A percentile compares a stretch with the other conserved stretches of the same genome.
phyloP scores from a whole-genome alignment of 2,888 invertebrate species.

The Tenthredo notha region DNA sequence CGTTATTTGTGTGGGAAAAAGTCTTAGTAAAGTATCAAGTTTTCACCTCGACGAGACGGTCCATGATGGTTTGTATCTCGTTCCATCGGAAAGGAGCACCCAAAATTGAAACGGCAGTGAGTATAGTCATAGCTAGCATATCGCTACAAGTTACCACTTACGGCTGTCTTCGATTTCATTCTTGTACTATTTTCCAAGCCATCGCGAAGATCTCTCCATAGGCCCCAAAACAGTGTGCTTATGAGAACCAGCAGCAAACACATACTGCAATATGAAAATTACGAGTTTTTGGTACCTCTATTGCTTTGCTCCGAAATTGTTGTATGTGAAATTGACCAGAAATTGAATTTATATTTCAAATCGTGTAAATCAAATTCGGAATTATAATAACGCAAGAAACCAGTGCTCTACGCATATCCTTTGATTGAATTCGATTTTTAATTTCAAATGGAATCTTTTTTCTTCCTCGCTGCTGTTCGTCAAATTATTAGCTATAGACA shows the following conservation, averaged over 20 bases:
- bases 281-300: background rate
- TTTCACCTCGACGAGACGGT: conserved; percentile 79
- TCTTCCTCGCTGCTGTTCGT: too few relatives aligned
- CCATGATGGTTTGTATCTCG: conserved; percentile 80
- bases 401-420: background rate
- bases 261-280: conserved; percentile 58
- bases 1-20: background rate
- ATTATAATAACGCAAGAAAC: background rate
- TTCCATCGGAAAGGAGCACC: conserved; percentile 80
- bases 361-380: background rate
- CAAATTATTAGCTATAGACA: background rate
- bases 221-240: conserved; percentile 77
- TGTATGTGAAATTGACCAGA: background rate
- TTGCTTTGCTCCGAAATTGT: background rate
- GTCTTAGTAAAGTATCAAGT: background rate
- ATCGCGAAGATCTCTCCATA: conserved; percentile 80
- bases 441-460: too few relatives aligned
- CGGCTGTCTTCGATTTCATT: conserved; percentile 81
- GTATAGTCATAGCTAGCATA: conserved; percentile 80
- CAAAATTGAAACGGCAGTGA: conserved; percentile 80
- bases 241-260: conserved; percentile 63
- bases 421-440: background rate
- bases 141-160: conserved; percentile 81
- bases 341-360: background rate
- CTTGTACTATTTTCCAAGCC: conserved; percentile 81